Conservation (phyloP, 2,888 invertebrate genomes). For the Bembecia ichneumoniformis region DNA sequence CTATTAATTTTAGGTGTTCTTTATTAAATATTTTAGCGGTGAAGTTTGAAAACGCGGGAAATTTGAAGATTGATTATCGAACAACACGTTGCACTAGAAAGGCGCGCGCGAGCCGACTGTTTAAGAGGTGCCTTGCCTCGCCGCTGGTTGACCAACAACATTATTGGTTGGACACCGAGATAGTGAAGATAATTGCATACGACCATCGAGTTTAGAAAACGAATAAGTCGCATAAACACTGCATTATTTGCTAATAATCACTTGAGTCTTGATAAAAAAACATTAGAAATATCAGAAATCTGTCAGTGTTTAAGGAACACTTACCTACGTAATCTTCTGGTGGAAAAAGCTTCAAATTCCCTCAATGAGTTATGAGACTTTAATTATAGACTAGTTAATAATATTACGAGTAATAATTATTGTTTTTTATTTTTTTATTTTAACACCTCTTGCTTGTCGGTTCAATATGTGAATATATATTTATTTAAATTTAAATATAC, state of each 20-base stretch:
- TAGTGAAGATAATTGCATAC: slow-evolving; percentile 31
- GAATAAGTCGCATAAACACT: slow-evolving; percentile 53
- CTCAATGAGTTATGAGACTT: too few relatives aligned
- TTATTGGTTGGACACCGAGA: background rate
- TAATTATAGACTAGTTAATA: too few relatives aligned
- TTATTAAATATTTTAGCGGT: background rate
- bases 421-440: too few relatives aligned
- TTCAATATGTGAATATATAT: too few relatives aligned
- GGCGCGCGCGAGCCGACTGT: slow-evolving; percentile 42
- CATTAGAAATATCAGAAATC: too few relatives aligned
- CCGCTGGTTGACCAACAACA: background rate
- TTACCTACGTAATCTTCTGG: too few relatives aligned
- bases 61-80: slow-evolving; percentile 18
- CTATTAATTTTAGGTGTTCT: background rate
- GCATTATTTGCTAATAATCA: slow-evolving; percentile 38
- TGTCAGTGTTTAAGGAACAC: too few relatives aligned
- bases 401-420: too few relatives aligned
- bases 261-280: too few relatives aligned
- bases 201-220: slow-evolving; percentile 56
- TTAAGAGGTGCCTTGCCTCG: background rate
- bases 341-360: too few relatives aligned
- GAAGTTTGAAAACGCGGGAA: slow-evolving; percentile 6
- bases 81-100: slow-evolving; percentile 26
- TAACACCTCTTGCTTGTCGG: too few relatives aligned
- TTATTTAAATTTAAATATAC: too few relatives aligned